These are phyloP conservation scores for Oryzias curvinotus DNA, from an alignment of 2,113 vertebrate species.

Conservation along the genomic window DNA sequence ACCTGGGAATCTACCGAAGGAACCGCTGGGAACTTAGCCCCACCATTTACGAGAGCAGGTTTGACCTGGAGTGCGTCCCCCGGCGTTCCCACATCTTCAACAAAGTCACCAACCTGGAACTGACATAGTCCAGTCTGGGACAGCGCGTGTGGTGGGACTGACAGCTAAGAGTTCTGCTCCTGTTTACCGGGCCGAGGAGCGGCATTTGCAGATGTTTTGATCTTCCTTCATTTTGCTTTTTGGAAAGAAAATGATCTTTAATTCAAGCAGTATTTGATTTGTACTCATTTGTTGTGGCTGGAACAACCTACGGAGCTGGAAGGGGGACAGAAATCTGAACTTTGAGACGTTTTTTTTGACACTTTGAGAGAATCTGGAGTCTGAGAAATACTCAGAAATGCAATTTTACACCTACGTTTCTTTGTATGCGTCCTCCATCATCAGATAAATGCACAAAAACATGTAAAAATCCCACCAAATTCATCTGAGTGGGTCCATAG, in stretches of 20 bases:
- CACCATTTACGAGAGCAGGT: conserved; percentile 90
- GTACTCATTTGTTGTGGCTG: too few species aligned
- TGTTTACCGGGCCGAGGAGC: not conserved
- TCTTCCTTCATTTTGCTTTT: not conserved
- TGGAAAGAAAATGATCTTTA: not conserved
- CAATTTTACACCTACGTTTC: too few species aligned
- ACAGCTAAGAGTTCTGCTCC: not conserved
- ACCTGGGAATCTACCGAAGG: conserved; percentile 88
- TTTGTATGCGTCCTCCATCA: too few species aligned
- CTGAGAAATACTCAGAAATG: too few species aligned
- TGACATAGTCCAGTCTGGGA: conserved; percentile 67
- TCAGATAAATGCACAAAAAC: too few species aligned
- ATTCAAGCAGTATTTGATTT: not conserved
- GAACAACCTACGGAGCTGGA: too few species aligned
- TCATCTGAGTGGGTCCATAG: too few species aligned
- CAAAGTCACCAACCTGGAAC: conserved; percentile 83
- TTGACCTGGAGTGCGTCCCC: conserved; percentile 84
- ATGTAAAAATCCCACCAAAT: too few species aligned
- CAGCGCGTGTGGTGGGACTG: not conserved
- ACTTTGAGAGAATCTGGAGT: not conserved
- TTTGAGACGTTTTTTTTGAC: not conserved
- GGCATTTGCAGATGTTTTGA: not conserved
- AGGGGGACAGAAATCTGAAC: too few species aligned
- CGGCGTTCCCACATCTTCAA: conserved; percentile 84
- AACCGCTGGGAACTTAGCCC: conserved; percentile 91